A percentile compares a stretch with the other conserved stretches of the same genome.
Conservation (phyloP, 2,888 invertebrate genomes). For the Epinotia demarniana region DNA sequence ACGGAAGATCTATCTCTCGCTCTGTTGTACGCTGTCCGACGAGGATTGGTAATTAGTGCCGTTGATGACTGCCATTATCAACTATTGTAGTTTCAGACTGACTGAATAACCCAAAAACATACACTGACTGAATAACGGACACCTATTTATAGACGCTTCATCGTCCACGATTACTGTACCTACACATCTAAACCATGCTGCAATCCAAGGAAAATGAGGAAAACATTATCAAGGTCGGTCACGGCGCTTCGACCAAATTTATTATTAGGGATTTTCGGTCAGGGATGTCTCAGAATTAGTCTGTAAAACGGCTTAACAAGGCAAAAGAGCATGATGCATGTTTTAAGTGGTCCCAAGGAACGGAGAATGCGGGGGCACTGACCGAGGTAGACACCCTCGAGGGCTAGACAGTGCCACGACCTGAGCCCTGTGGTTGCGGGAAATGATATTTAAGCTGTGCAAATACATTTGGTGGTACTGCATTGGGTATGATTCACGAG, state of each 20-base stretch:
- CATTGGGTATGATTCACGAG: background rate
- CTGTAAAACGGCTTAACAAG: background rate
- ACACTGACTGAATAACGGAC: background rate
- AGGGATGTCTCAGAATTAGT: background rate
- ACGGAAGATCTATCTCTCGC: constrained; percentile 56
- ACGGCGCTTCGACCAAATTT: background rate
- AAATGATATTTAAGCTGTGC: background rate
- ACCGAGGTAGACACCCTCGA: background rate
- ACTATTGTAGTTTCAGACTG: background rate
- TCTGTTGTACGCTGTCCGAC: constrained; percentile 12
- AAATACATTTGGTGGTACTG: background rate
- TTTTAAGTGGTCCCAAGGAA: background rate
- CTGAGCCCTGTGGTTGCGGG: background rate
- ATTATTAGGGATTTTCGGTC: background rate
- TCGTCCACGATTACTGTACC: background rate
- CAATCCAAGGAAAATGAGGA: background rate
- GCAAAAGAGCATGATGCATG: background rate
- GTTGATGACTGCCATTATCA: background rate
- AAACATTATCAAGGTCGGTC: constrained; percentile 17
- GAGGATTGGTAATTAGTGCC: constrained; percentile 22
- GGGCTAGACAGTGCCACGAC: background rate
- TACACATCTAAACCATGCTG: background rate
- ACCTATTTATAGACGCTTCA: constrained; percentile 1
- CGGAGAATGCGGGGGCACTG: background rate
- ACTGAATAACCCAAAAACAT: background rate